Base-by-base conservation (phyloP, 2,888 invertebrate genomes). In the Cylindroiulus punctatus region DNA sequence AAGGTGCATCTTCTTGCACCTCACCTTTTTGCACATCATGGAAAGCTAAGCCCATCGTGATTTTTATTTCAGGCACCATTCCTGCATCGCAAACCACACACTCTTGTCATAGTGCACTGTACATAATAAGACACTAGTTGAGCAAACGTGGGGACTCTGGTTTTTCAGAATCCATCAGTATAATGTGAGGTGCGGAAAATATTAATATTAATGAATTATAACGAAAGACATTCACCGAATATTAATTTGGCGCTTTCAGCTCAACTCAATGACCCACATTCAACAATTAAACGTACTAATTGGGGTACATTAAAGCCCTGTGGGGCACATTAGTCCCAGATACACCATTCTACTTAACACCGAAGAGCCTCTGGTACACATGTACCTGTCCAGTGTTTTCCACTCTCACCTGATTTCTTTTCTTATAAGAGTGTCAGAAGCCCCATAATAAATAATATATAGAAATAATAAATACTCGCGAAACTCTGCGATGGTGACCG, bases 231-330 rank as follows among this genome's bases (percentile, higher is more conserved):
- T 76, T 76, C 26, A 30, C 22, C 76, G 76, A 76, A 76, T 76
- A 76, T 76, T 76, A 76, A 76, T 76, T 76, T 76, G 8, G n/a
- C 8, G 3, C 26, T 22, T 76, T 30, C 76, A 14, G 3, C 7
- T 12, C 30, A 76, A 12, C 26, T 30, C 5, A 30, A 4, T 30
- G 22, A 76, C 76, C 76, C 30, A 76, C 30, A 22, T 76, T 12
- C 3, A 76, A 30, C 10, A 76, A 76, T 76, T 76, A 76, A 76
- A 76, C 22, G 26, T 76, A 30, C 26, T 76, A 76, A 76, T 76
- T 76, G 76, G 76, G 26, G 30, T 22, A 14, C 76, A 76, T 76
- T 76, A 26, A 76, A 76, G 30, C 76, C 76, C 76, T 76, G 26
- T 76, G 12, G 76, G 76, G 76, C 14, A 76, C 30, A 14, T 76